Base-by-base conservation (phyloP, 2,888 invertebrate species). In the Tupiocoris notatus region DNA sequence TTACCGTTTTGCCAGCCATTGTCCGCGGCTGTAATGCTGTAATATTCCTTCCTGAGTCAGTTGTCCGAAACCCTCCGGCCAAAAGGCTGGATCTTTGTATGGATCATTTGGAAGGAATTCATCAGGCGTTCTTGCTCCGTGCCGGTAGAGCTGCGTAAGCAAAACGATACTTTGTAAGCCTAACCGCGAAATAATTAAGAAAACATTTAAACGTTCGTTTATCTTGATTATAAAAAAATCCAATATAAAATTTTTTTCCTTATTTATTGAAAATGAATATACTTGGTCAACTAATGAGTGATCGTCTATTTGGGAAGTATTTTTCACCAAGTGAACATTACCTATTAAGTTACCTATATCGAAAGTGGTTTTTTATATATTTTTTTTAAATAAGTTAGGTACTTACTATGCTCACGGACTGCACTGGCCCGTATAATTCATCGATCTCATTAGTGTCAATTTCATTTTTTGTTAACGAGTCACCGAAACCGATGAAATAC, bases 1-100 rank as follows among this genome's bases (percentile, higher is more conserved):
- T 39, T 39, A 39, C 39, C 39, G 39, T 39, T 61, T 18, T n/a
- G 18, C 61, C 12, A 92, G 83, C 84, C 86, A 91, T 79, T 86
- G 83, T n/a, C 92, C 92, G 68, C 88, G 86, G 77, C 87, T 85
- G 82, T 87, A 91, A 74, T 91, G 87, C 79, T 88, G 87, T 65
- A 84, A 82, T 83, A 90, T 89, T 76, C 92, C 92, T 82, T 85
- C 84, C 91, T 91, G 2, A 1, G 70, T 70, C 22, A 70, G 23
- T 1, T 21, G 16, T 12, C 70, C 24, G 24, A 59, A 70, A 2
- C 70, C 70, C 17, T 58, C 70, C 6, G 70, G 70, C 70, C 70
- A 70, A 58, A 57, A 70, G n/a, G 57, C 58, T n/a, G 24, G n/a
- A 58, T 70, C 70, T 12, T 39, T 25, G 23, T 70, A 70, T 1